A percentile compares a stretch with the other conserved stretches of the same genome.
Conservation (phyloP, 1,140 invertebrate genomes). For the Bombus fervidus region DNA sequence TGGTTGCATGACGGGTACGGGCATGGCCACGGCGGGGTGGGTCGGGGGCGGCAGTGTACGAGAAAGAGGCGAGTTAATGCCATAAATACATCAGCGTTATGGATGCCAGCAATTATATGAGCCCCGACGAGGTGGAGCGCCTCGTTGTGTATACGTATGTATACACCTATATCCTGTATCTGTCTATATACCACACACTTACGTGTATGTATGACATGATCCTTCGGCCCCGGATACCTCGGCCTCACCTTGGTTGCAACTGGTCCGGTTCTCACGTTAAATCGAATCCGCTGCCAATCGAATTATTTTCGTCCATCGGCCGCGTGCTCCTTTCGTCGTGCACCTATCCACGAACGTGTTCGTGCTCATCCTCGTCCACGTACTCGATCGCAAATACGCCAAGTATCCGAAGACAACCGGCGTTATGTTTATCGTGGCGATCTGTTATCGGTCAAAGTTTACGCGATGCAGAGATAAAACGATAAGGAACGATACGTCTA, state of each 20-base stretch:
- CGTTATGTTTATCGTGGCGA: too few species aligned
- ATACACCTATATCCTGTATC: slow-evolving; percentile 31
- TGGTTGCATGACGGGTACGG: slow-evolving; percentile 79
- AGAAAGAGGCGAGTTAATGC: slow-evolving; percentile 82
- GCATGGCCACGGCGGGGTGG: slow-evolving; percentile 66
- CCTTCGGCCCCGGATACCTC: slow-evolving; percentile 72
- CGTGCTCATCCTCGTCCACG: neutral
- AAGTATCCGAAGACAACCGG: neutral
- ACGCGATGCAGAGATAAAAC: neutral
- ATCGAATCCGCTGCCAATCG: slow-evolving; percentile 71
- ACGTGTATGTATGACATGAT: slow-evolving; percentile 63
- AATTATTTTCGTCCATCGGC: slow-evolving; percentile 72
- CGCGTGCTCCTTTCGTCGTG: neutral
- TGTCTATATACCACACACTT: slow-evolving; percentile 54
- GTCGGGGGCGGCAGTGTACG: slow-evolving; percentile 72
- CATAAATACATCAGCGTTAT: slow-evolving; percentile 83
- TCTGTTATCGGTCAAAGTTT: neutral
- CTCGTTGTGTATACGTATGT: slow-evolving; percentile 61
- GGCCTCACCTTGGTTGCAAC: slow-evolving; percentile 70
- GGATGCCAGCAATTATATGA: slow-evolving; percentile 83
- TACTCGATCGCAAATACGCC: neutral
- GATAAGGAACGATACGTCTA: neutral
- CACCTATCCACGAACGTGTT: neutral
- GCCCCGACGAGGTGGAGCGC: slow-evolving; percentile 78
- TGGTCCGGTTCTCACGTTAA: slow-evolving; percentile 78